A percentile compares a stretch with the other conserved stretches of the same genome.
These are phyloP conservation scores for Larimichthys polyactis DNA, from an alignment of 2,113 vertebrate species.

Conservation along the genomic window DNA sequence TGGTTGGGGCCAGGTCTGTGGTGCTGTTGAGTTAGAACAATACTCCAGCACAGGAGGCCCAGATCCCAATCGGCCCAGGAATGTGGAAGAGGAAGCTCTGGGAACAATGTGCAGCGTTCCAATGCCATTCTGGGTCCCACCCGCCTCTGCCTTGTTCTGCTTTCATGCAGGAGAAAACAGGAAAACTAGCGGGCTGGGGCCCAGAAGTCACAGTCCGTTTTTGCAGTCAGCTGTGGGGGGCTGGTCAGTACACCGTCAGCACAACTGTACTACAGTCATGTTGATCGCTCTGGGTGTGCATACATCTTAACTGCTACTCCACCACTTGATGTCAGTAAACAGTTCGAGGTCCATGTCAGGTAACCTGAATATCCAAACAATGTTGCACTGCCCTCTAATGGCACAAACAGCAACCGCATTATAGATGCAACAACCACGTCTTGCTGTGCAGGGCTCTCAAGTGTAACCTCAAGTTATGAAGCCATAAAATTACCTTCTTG, in stretches of 20 bases:
- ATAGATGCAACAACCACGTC: background rate
- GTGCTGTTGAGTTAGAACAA: conserved; percentile 72
- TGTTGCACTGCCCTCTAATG: conserved; percentile 71
- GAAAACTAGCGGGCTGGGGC: conserved; percentile 71
- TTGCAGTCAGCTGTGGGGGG: conserved; percentile 61
- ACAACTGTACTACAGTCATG: conserved; percentile 33
- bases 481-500: background rate
- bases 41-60: conserved; percentile 71
- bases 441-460: background rate
- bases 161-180: conserved; percentile 79
- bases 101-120: conserved; percentile 83
- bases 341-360: conserved; percentile 28
- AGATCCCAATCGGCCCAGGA: conserved; percentile 84
- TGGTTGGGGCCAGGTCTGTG: conserved; percentile 65
- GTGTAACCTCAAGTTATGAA: conserved; percentile 7
- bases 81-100: conserved; percentile 86
- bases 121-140: conserved; percentile 65
- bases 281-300: conserved; percentile 27
- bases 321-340: conserved; percentile 56
- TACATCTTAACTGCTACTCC: conserved; percentile 28
- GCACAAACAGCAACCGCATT: conserved; percentile 34
- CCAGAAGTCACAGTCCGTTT: conserved; percentile 43
- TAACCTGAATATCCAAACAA: conserved; percentile 44
- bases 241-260: conserved; percentile 33
- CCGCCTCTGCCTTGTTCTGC: conserved; percentile 65